These are phyloP conservation scores for Eutolmus rufibarbis DNA, from an alignment of 2,888 invertebrate species.

Conservation along the genomic window DNA sequence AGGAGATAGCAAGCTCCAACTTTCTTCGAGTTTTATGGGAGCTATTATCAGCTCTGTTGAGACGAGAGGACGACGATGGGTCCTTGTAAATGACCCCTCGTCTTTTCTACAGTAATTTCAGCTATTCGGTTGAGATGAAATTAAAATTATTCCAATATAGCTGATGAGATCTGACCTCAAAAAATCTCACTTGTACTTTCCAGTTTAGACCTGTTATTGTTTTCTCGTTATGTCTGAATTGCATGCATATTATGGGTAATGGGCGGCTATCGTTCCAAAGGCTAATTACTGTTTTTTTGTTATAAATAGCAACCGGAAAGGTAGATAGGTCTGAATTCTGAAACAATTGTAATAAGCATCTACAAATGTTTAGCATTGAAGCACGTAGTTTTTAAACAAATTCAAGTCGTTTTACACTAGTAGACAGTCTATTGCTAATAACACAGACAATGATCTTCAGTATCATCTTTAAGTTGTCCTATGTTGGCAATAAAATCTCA, in stretches of 20 bases:
- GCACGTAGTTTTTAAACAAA: no score
- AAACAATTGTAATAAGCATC: no score
- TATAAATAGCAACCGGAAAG: background rate
- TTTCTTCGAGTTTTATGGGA: background rate
- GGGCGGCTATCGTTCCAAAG: background rate
- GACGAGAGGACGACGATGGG: background rate
- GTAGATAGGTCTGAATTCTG: no score
- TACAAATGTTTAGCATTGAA: no score
- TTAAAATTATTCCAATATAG: background rate
- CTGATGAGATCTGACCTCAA: background rate
- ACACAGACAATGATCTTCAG: no score
- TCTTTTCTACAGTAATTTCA: background rate
- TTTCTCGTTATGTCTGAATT: background rate
- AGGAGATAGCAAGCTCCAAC: background rate
- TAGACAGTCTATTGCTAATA: no score
- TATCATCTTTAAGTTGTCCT: no score
- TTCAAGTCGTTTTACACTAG: no score
- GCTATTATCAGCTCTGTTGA: background rate
- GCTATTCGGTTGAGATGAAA: background rate
- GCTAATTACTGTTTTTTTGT: background rate
- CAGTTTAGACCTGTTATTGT: background rate
- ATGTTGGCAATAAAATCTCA: no score
- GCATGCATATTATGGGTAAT: background rate
- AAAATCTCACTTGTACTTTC: background rate
- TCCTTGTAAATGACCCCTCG: background rate